These are phyloP conservation scores for Trochalopteron elliotii DNA, from an alignment of 2,113 vertebrate genomes.

Conservation along the genomic window DNA sequence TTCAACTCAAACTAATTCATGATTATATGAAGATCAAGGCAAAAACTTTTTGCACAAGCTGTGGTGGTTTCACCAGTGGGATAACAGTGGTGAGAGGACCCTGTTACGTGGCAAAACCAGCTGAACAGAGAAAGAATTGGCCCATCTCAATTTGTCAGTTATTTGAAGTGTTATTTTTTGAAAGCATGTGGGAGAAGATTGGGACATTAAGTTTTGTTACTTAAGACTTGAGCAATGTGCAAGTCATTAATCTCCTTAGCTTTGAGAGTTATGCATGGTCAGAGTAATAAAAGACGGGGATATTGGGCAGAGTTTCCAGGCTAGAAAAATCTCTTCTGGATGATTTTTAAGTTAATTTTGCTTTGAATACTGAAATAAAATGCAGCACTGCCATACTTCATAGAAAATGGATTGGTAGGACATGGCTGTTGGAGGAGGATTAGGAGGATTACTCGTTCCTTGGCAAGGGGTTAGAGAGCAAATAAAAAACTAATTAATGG, in stretches of 20 bases:
- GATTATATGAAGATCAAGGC: neutral
- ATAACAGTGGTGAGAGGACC: neutral
- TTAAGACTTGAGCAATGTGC: neutral
- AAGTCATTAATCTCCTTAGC: neutral
- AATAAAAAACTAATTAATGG: neutral
- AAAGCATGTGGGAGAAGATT: fast-evolving
- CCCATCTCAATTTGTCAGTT: neutral
- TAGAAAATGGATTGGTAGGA: neutral
- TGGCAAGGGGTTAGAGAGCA: neutral
- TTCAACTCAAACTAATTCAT: neutral
- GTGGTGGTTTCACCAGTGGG: neutral
- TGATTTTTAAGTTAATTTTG: neutral
- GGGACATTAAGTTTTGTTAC: neutral
- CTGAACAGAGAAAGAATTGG: neutral
- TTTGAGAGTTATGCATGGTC: neutral
- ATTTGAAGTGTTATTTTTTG: neutral
- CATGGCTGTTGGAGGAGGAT: neutral
- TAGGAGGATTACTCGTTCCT: neutral
- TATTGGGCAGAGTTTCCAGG: neutral
- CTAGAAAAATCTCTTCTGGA: neutral
- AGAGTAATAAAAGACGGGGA: neutral
- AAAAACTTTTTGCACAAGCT: neutral
- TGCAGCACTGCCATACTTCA: neutral
- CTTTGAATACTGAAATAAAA: neutral
- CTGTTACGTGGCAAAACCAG: neutral